Base-by-base conservation (phyloP, 2,888 invertebrate genomes). In the Latrodectus elegans region DNA sequence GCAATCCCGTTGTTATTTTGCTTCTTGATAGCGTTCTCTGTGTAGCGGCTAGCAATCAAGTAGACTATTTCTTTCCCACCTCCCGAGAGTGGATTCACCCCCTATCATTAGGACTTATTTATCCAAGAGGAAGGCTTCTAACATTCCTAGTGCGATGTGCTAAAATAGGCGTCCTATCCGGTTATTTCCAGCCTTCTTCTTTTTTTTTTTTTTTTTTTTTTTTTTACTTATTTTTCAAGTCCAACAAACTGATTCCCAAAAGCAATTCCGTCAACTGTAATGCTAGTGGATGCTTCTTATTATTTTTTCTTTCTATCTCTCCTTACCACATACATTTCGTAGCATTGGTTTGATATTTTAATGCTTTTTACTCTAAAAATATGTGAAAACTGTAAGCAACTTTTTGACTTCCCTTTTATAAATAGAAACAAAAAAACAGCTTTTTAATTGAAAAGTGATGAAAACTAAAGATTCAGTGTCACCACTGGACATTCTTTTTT, bases 81-180 rank as follows among this genome's bases (percentile, higher is more conserved):
- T 70, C 74, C 70, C 60, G 65, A n/a, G 65, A 55, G 64, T 26
- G 17, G 72, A 72, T 71, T 70, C 80, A 84, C 83, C 84, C 88
- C 88, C 88, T 84, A 84, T 84, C 84, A 84, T 84, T 88, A 84
- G 73, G 70, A 60, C 12, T 80, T 88, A 75, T 77, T 88, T 88
- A 88, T 88, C 80, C 88, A 84, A 80, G 88, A 80, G 88, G 84
- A 88, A 88, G 88, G 88, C 75, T 72, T 84, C 83, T 75, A 88
- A 84, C 84, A 88, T 88, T 88, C 88, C 84, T 88, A 84, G 84
- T 88, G 88, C 79, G 84, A 75, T 84, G 83, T 78, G 88, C 84
- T 53, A 83, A 80, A 84, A 88, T 84, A 84, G 74, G 79, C 84
- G 83, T 83, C 88, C 80, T 88, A 88, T 88, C 84, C 84, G 84